These are phyloP conservation scores for Hipparchia semele DNA, from an alignment of 2,888 invertebrate genomes.

Conservation along the genomic window DNA sequence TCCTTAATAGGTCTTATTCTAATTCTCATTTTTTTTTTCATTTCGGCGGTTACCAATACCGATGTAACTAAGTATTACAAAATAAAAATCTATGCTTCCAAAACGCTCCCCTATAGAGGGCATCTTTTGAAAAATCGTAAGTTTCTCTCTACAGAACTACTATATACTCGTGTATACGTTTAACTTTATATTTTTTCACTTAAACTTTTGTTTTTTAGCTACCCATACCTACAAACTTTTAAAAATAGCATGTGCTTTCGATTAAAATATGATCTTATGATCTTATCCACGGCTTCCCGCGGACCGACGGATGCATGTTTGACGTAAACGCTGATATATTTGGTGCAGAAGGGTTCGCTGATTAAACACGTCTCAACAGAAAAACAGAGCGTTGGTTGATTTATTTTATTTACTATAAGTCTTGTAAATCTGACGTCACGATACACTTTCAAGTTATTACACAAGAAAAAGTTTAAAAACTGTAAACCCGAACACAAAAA, in stretches of 20 bases:
- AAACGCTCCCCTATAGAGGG: too few relatives aligned
- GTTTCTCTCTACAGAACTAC: too few relatives aligned
- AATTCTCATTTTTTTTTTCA: too few relatives aligned
- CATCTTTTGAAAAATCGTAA: too few relatives aligned
- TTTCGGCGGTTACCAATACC: background rate
- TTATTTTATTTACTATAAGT: too few relatives aligned
- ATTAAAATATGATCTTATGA: conserved; percentile 1
- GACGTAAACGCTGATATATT: conserved; percentile 21
- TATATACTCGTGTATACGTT: too few relatives aligned
- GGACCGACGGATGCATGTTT: conserved; percentile 15
- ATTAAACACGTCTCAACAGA: background rate
- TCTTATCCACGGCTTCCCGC: background rate
- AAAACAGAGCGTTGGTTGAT: too few relatives aligned
- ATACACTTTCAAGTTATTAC: too few relatives aligned
- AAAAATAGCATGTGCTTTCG: conserved; percentile 27
- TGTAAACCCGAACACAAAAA: too few relatives aligned
- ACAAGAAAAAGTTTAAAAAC: too few relatives aligned
- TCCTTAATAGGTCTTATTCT: too few relatives aligned
- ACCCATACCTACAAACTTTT: background rate
- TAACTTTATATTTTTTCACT: background rate
- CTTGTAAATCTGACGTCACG: too few relatives aligned
- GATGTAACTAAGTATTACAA: background rate
- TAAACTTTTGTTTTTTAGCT: background rate
- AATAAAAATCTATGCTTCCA: background rate
- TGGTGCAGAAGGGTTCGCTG: conserved; percentile 14